Evolutionary conservation across 2,113 vertebrate genomes (phyloP).

Genomic region (Stomatorhinus ivindoensis): DNA sequence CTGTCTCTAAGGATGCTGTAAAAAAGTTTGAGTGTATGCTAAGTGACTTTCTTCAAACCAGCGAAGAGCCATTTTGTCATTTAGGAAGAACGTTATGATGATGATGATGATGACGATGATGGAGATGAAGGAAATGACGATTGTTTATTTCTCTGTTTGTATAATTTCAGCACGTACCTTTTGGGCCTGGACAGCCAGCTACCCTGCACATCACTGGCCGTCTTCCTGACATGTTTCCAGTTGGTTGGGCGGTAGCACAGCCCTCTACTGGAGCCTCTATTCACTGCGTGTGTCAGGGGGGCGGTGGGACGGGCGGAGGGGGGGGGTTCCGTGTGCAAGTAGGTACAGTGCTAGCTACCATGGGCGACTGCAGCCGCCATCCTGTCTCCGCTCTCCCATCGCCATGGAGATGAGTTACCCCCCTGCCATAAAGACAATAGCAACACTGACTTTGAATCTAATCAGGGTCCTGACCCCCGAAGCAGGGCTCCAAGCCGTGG

Average conservation of each 20-base stretch:
- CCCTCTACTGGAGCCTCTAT: neutral
- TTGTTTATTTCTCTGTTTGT: neutral
- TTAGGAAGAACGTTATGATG: neutral
- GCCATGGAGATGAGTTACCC: constrained; percentile 93
- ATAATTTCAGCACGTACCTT: neutral
- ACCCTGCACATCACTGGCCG: neutral
- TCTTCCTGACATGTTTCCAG: neutral
- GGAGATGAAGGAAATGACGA: neutral
- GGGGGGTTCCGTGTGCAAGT: constrained; percentile 18
- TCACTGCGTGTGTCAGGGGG: neutral
- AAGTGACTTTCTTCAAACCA: neutral
- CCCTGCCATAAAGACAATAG: constrained; percentile 79
- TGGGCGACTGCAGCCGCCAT: constrained; percentile 80
- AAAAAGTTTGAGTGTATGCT: neutral
- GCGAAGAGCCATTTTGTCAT: neutral
- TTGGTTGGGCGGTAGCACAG: neutral
- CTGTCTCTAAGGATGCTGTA: neutral
- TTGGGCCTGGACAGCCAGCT: neutral
- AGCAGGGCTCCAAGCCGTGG: constrained; percentile 59
- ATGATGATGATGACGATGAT: neutral
- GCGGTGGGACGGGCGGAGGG: too few species aligned
- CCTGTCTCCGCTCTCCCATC: constrained; percentile 82
- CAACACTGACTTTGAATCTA: constrained; percentile 97
- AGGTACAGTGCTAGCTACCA: constrained; percentile 73
- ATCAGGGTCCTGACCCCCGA: constrained; percentile 89